These are phyloP conservation scores for Porites lobata DNA, from an alignment of 92 coral and sea anemone species.

Conservation along the genomic window DNA sequence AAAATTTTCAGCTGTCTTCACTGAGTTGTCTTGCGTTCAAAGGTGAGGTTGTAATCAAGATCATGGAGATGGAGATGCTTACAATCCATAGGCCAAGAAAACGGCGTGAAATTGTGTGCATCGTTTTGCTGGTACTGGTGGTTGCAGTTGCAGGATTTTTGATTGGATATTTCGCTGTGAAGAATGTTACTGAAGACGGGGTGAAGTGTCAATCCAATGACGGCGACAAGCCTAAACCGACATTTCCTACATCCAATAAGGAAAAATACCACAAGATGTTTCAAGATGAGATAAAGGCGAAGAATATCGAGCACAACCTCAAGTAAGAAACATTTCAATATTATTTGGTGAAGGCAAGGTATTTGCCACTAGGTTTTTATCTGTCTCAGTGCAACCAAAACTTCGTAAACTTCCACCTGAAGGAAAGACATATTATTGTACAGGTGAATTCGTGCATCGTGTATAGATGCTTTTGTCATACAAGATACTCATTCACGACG, in stretches of 20 bases:
- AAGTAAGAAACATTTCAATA: slow-evolving; percentile 39
- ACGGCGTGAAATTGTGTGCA: slow-evolving; percentile 5
- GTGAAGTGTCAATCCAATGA: background rate
- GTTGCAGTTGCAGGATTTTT: slow-evolving; percentile 45
- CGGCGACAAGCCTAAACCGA: background rate
- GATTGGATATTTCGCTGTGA: slow-evolving; percentile 59
- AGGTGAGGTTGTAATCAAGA: background rate
- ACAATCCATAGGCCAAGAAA: background rate
- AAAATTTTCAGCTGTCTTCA: background rate
- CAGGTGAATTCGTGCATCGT: too few relatives aligned
- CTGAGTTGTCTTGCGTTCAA: background rate
- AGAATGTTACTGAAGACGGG: background rate
- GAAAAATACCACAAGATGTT: slow-evolving; percentile 51
- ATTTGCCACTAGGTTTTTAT: too few relatives aligned
- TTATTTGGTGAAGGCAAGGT: background rate
- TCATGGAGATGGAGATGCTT: slow-evolving; percentile 13
- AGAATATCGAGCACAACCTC: slow-evolving; percentile 51
- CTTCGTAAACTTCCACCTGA: too few relatives aligned
- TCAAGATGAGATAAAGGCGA: slow-evolving; percentile 52
- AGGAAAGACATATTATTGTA: too few relatives aligned
- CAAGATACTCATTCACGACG: too few relatives aligned
- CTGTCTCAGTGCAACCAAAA: too few relatives aligned
- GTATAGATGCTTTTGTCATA: too few relatives aligned
- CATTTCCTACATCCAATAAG: background rate
- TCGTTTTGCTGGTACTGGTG: background rate